Evolutionary conservation across 2,797 vertebrate species (phyloP).

Genomic region (Neoniphon sammara): DNA sequence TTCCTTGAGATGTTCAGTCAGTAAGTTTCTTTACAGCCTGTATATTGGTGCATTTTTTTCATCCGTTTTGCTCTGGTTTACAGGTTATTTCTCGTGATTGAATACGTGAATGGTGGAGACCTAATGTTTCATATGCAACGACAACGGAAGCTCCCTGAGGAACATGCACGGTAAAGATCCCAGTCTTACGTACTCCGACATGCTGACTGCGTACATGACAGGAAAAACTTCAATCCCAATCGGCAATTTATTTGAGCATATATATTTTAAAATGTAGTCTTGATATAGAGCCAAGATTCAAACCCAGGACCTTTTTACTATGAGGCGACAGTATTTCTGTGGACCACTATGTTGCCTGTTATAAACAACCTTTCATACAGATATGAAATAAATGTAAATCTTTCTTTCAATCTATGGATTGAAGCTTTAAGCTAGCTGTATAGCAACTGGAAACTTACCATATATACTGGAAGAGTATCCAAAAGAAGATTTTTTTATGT

Average conservation of each 20-base stretch:
- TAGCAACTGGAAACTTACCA: neutral
- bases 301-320: too few relatives aligned
- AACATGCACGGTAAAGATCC: conserved; percentile 91
- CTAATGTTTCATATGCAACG: conserved; percentile 99
- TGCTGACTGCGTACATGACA: neutral
- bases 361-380: neutral
- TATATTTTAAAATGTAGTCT: too few relatives aligned
- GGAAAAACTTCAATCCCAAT: neutral
- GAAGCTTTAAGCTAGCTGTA: neutral
- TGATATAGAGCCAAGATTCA: too few relatives aligned
- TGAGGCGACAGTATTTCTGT: too few relatives aligned
- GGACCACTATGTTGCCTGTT: neutral
- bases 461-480: neutral
- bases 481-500: neutral
- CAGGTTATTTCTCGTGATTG: conserved; percentile 97
- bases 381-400: neutral
- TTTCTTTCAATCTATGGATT: neutral
- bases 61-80: conserved; percentile 32
- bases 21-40: too few relatives aligned
- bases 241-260: neutral
- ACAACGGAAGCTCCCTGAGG: conserved; percentile 96
- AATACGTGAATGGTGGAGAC: conserved; percentile 97
- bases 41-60: neutral
- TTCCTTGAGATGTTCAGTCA: too few relatives aligned
- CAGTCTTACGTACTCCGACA: conserved; percentile 12